These are phyloP conservation scores for Drosophila prolongata DNA, from an alignment of 2,888 invertebrate genomes.

Conservation along the genomic window DNA sequence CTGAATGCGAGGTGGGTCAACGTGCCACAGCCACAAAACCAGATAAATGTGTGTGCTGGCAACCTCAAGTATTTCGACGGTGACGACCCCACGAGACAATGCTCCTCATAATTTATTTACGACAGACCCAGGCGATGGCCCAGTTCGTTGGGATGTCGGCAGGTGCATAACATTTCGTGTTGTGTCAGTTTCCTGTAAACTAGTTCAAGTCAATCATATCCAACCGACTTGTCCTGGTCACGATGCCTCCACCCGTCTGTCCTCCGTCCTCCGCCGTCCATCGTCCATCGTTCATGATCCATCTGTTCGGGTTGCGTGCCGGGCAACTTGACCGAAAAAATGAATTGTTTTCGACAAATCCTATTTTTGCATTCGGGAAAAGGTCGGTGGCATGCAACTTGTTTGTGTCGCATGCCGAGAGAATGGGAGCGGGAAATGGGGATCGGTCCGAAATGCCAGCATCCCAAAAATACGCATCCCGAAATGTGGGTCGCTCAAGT, in stretches of 20 bases:
- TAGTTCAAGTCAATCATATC: conserved; percentile 75
- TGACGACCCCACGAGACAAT: conserved; percentile 40
- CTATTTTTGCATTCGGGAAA: conserved; percentile 52
- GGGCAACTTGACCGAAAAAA: conserved; percentile 72
- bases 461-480: conserved; percentile 69
- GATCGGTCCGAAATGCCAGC: conserved; percentile 64
- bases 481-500: conserved; percentile 67
- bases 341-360: conserved; percentile 26
- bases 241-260: conserved; percentile 3
- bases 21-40: conserved; percentile 33
- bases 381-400: conserved; percentile 73
- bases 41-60: conserved; percentile 10
- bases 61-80: conserved; percentile 30
- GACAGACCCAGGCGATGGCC: conserved; percentile 33
- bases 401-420: conserved; percentile 31
- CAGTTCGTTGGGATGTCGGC: conserved; percentile 27
- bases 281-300: conserved; percentile 11
- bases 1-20: conserved; percentile 50
- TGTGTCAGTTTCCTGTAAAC: conserved; percentile 57
- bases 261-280: not conserved
- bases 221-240: conserved; percentile 37
- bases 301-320: conserved; percentile 35
- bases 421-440: conserved; percentile 22
- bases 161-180: conserved; percentile 27
- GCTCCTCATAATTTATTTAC: conserved; percentile 49